These are phyloP conservation scores for Antedon mediterranea DNA, from an alignment of 53 echinoderm and acorn worm species.

Conservation along the genomic window DNA sequence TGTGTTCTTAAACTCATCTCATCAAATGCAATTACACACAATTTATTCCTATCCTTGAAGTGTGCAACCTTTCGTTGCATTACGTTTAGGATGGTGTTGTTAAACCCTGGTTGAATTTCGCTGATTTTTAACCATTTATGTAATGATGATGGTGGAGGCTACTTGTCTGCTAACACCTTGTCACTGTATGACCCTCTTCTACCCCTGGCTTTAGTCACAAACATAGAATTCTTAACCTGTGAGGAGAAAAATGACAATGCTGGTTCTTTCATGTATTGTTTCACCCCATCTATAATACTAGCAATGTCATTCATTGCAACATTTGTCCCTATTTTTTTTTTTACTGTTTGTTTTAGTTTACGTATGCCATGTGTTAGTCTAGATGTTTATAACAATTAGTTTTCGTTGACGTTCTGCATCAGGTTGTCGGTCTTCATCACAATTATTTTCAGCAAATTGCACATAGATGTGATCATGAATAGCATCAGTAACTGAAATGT, in stretches of 20 bases:
- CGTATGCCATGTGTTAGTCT: too few species aligned
- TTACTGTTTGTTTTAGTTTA: too few species aligned
- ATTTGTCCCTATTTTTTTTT: too few species aligned
- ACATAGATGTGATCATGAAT: too few species aligned
- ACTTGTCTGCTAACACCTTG: slow-evolving; percentile 11
- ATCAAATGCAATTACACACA: neutral
- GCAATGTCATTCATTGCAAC: too few species aligned
- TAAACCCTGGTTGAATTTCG: slow-evolving; percentile 23
- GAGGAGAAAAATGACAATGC: slow-evolving; percentile 34
- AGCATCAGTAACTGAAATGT: too few species aligned
- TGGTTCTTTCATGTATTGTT: neutral
- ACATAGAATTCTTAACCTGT: slow-evolving; percentile 21
- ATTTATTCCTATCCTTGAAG: neutral
- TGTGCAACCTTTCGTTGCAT: slow-evolving; percentile 17
- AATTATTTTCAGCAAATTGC: too few species aligned
- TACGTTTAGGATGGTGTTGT: neutral
- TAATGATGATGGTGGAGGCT: slow-evolving; percentile 21
- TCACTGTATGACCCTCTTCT: slow-evolving; percentile 25
- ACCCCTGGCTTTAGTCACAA: neutral
- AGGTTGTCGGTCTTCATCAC: too few species aligned
- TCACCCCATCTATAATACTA: neutral
- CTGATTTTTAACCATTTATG: slow-evolving; percentile 18
- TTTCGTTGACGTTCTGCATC: too few species aligned
- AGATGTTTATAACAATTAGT: too few species aligned
- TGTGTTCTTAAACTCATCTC: neutral